These are phyloP conservation scores for Synergus umbraculus DNA, from an alignment of 2,888 invertebrate species.

Conservation along the genomic window DNA sequence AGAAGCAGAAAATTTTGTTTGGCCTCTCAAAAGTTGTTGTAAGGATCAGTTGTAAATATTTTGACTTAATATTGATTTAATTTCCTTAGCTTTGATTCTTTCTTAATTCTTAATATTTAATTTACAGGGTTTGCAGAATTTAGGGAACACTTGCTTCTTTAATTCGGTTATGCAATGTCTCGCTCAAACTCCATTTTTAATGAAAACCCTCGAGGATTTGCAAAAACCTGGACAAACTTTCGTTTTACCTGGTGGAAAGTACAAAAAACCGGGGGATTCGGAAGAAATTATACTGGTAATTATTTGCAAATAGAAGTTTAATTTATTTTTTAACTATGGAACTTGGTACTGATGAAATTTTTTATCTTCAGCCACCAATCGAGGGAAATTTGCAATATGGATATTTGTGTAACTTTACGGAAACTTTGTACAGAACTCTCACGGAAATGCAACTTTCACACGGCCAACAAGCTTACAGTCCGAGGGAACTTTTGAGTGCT, in stretches of 20 bases:
- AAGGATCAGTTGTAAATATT: conserved; percentile 29
- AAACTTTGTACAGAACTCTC: conserved; percentile 84
- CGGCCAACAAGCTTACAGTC: conserved; percentile 82
- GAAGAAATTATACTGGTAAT: conserved; percentile 79
- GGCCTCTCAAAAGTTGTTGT: conserved; percentile 67
- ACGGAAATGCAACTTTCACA: conserved; percentile 84
- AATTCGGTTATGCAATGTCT: conserved; percentile 97
- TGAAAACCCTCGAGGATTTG: conserved; percentile 85
- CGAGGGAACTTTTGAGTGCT: conserved; percentile 82
- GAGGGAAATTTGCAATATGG: conserved; percentile 81
- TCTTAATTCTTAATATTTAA: not conserved
- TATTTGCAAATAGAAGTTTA: not conserved
- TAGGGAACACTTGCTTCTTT: conserved; percentile 98
- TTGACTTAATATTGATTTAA: not conserved
- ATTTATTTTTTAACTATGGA: conserved; percentile 3
- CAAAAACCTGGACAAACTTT: conserved; percentile 85
- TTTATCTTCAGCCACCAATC: conserved; percentile 78
- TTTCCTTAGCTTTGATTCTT: not conserved
- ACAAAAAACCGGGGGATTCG: conserved; percentile 77
- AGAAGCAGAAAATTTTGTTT: conserved; percentile 54
- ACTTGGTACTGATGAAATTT: not conserved
- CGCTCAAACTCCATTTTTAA: conserved; percentile 89
- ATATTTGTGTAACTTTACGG: conserved; percentile 84
- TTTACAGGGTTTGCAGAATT: conserved; percentile 88
- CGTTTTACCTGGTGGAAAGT: conserved; percentile 85